These are phyloP conservation scores for Drosophila nr. medialis DNA, from an alignment of 2,888 invertebrate species.

Conservation along the genomic window DNA sequence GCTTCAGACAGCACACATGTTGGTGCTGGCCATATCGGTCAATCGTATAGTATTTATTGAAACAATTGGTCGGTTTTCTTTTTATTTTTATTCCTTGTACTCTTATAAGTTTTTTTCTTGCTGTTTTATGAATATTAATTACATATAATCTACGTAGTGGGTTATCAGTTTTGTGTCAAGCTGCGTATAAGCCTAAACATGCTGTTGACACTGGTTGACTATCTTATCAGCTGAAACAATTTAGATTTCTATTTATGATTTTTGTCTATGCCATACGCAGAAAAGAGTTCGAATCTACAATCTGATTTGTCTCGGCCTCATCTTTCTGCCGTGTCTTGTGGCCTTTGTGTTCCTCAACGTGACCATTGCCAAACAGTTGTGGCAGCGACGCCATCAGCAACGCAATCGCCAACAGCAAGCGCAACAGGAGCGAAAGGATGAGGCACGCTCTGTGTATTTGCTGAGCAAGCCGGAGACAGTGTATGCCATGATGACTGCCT, in stretches of 20 bases:
- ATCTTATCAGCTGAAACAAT: constrained; percentile 66
- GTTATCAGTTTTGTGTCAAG: constrained; percentile 1
- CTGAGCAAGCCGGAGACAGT: constrained; percentile 43
- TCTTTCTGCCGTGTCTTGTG: constrained; percentile 85
- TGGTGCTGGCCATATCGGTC: too few relatives aligned
- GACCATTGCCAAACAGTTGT: constrained; percentile 86
- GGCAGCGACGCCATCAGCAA: constrained; percentile 84
- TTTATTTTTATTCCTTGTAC: not conserved
- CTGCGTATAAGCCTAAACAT: constrained; percentile 20
- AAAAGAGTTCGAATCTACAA: constrained; percentile 74
- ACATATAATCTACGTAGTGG: not conserved
- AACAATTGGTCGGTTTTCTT: not conserved
- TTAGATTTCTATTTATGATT: constrained; percentile 48
- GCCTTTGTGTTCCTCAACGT: constrained; percentile 86
- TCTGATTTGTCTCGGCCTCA: constrained; percentile 81
- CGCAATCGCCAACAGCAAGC: constrained; percentile 39
- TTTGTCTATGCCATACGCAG: constrained; percentile 45
- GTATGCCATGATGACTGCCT: constrained; percentile 55
- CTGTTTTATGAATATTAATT: constrained; percentile 1
- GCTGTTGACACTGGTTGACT: constrained; percentile 38
- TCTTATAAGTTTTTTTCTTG: not conserved
- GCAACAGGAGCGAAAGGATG: not conserved
- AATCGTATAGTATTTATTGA: too few relatives aligned
- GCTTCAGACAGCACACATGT: too few relatives aligned
- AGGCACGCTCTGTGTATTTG: constrained; percentile 29